Evolutionary conservation across 2,888 invertebrate species (phyloP).

Genomic region (Eilema depressum): DNA sequence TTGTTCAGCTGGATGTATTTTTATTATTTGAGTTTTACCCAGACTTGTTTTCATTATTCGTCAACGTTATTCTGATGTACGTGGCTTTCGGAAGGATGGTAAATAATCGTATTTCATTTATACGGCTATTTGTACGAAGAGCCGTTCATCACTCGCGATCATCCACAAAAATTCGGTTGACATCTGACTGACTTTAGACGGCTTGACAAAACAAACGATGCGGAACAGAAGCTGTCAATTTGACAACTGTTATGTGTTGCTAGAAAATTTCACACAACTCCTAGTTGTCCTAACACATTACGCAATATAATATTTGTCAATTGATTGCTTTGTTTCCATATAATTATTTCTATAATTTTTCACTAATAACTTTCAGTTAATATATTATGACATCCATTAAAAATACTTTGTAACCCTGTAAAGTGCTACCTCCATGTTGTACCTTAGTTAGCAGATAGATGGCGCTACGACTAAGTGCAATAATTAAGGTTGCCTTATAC

Average conservation of each 20-base stretch:
- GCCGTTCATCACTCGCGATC: constrained; percentile 39
- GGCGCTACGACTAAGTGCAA: neutral
- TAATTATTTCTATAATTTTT: neutral
- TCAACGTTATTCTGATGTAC: constrained; percentile 24
- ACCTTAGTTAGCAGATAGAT: neutral
- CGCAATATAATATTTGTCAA: neutral
- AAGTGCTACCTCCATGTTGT: no score
- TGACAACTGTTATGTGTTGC: constrained; percentile 28
- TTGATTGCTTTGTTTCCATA: neutral
- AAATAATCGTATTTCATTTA: constrained; percentile 45
- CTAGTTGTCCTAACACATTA: neutral
- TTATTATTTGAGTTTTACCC: constrained; percentile 15
- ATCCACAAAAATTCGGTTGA: constrained; percentile 55
- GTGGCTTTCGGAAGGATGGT: constrained; percentile 28
- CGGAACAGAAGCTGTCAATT: constrained; percentile 41
- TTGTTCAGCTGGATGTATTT: constrained; percentile 28
- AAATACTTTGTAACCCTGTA: no score
- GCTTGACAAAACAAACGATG: constrained; percentile 45
- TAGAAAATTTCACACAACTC: neutral
- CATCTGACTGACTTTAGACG: constrained; percentile 51
- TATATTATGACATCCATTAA: neutral
- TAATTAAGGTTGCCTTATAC: neutral
- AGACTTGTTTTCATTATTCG: constrained; percentile 36
- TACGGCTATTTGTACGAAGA: constrained; percentile 32
- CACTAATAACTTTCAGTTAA: neutral